Evolutionary conservation across 2,888 invertebrate species (phyloP).

Genomic region (Syritta pipiens): DNA sequence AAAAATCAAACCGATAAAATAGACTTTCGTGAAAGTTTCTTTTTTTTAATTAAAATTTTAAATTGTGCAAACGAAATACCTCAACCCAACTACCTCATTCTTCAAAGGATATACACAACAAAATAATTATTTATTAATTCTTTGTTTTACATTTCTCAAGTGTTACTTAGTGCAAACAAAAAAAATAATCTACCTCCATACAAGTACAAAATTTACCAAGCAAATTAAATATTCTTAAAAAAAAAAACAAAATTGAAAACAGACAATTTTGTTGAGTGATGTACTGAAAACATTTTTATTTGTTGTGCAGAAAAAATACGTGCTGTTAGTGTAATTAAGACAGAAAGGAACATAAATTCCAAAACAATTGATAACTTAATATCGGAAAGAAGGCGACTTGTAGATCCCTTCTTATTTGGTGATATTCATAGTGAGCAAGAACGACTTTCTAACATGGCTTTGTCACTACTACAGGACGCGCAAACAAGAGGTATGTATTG

Average conservation of each 20-base stretch:
- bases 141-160: slow-evolving; percentile 32
- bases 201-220: slow-evolving; percentile 53
- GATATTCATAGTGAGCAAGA: not conserved
- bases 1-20: slow-evolving; percentile 39
- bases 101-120: slow-evolving; percentile 28
- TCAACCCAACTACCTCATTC: slow-evolving; percentile 59
- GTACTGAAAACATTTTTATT: not conserved
- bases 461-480: slow-evolving; percentile 79
- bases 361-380: not conserved
- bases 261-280: not conserved
- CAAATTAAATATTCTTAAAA: slow-evolving; percentile 10
- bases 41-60: not conserved
- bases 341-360: not conserved
- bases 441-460: slow-evolving; percentile 74
- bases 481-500: slow-evolving; percentile 77
- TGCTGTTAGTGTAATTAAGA: too few relatives aligned
- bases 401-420: not conserved
- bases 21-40: too few relatives aligned
- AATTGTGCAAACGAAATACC: slow-evolving; percentile 62
- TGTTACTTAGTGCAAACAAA: slow-evolving; percentile 51
- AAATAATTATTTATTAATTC: slow-evolving; percentile 15
- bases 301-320: slow-evolving; percentile 56
- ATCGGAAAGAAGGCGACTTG: too few relatives aligned
- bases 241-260: slow-evolving; percentile 12
- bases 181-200: slow-evolving; percentile 56